Conservation (phyloP, 1,140 invertebrate species). For the Drosophila elegans region DNA sequence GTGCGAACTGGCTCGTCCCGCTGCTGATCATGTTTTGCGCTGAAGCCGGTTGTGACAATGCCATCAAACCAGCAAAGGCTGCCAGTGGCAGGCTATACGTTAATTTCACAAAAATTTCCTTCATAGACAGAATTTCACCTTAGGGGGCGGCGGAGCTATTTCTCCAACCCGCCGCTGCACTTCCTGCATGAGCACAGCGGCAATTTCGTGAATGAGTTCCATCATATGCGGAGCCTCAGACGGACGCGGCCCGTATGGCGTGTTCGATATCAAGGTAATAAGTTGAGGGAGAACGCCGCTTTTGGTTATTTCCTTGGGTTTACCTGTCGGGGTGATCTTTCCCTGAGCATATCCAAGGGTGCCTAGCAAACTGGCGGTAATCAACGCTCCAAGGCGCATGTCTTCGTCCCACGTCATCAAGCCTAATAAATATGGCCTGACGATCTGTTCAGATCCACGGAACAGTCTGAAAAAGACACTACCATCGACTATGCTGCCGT, state of each 20-base stretch:
- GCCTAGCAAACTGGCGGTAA: too few relatives aligned
- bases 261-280: conserved; percentile 1
- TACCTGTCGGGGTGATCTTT: too few relatives aligned
- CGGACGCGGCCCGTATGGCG: conserved; percentile 1
- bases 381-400: too few relatives aligned
- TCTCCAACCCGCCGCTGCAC: not conserved
- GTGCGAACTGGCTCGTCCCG: too few relatives aligned
- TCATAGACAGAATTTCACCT: conserved; percentile 2
- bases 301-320: too few relatives aligned
- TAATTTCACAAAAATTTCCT: conserved; percentile 3
- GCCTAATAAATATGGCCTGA: too few relatives aligned
- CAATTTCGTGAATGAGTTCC: conserved; percentile 1
- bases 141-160: not conserved
- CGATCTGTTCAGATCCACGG: too few relatives aligned
- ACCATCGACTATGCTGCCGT: not conserved
- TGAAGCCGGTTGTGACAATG: conserved; percentile 1
- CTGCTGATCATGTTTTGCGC: too few relatives aligned
- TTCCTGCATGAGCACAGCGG: not conserved
- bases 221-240: not conserved
- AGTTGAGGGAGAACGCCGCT: not conserved
- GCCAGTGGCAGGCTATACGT: conserved; percentile 1
- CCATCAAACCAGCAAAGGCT: conserved; percentile 1
- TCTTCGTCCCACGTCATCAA: too few relatives aligned
- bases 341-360: too few relatives aligned
- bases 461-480: too few relatives aligned